phyloP scores from a whole-genome alignment of 2,797 vertebrate genomes.

The Sebastes kiyomatsui region DNA sequence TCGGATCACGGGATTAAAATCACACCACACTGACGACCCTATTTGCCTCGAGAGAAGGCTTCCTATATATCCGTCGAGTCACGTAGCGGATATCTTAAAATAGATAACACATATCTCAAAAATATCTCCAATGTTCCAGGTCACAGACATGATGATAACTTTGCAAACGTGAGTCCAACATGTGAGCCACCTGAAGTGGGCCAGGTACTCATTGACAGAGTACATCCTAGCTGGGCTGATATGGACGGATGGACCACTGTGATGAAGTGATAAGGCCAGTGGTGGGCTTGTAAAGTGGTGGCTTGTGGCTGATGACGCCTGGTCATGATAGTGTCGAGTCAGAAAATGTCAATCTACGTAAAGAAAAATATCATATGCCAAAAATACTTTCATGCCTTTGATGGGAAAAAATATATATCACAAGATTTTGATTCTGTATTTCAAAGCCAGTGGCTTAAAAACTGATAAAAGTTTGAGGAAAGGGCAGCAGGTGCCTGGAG shows the following conservation, averaged over 20 bases:
- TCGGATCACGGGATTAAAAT: background rate
- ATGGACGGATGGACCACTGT: background rate
- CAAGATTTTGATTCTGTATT: background rate
- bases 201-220: conserved; percentile 36
- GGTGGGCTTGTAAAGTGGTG: background rate
- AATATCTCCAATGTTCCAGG: background rate
- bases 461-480: background rate
- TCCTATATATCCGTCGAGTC: background rate
- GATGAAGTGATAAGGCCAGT: background rate
- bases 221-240: background rate
- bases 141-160: background rate
- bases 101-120: conserved; percentile 7
- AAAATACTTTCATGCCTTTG: background rate
- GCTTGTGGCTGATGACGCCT: background rate
- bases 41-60: background rate
- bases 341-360: background rate
- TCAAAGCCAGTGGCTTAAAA: background rate
- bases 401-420: background rate
- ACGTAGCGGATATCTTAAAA: background rate
- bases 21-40: background rate
- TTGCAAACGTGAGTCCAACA: conserved; percentile 16
- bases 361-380: background rate
- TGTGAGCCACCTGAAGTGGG: background rate
- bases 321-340: background rate
- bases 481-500: conserved; percentile 47